Percentiles rank a stretch among this genome's conserved stretches.
Evolutionary conservation across 2,888 invertebrate genomes (phyloP).

Genomic region (Unio delphinus): DNA sequence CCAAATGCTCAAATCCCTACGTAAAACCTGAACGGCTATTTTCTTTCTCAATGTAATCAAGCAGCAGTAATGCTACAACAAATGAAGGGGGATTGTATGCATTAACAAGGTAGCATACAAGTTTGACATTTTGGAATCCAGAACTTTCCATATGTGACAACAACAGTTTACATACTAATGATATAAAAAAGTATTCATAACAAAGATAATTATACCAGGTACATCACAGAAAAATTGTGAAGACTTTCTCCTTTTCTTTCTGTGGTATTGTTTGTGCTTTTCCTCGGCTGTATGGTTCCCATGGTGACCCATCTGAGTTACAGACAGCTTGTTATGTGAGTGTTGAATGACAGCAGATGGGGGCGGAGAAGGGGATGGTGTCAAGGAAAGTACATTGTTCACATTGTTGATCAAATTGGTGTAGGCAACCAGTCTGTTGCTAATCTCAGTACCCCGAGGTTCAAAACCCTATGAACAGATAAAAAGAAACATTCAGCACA

Average conservation of each 20-base stretch:
- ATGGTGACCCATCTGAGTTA: no score
- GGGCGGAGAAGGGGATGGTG: conserved; percentile 24
- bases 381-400: conserved; percentile 33
- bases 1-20: no score
- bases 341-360: conserved; percentile 27
- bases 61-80: no score
- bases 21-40: no score
- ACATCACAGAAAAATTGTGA: conserved; percentile 81
- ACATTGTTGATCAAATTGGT: conserved; percentile 81
- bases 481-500: conserved; percentile 3
- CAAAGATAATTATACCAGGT: conserved; percentile 31
- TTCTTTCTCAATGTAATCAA: no score
- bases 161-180: no score
- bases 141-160: no score
- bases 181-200: background rate
- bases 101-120: no score
- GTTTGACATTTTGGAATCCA: no score
- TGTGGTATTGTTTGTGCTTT: background rate
- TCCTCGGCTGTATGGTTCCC: background rate
- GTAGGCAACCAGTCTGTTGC: conserved; percentile 87
- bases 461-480: conserved; percentile 83
- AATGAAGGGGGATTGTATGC: no score
- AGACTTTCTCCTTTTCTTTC: conserved; percentile 46
- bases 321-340: conserved; percentile 43
- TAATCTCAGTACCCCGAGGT: conserved; percentile 88